Evolutionary conservation across 2,113 vertebrate genomes (phyloP).

Genomic region (Notechis scutatus): DNA sequence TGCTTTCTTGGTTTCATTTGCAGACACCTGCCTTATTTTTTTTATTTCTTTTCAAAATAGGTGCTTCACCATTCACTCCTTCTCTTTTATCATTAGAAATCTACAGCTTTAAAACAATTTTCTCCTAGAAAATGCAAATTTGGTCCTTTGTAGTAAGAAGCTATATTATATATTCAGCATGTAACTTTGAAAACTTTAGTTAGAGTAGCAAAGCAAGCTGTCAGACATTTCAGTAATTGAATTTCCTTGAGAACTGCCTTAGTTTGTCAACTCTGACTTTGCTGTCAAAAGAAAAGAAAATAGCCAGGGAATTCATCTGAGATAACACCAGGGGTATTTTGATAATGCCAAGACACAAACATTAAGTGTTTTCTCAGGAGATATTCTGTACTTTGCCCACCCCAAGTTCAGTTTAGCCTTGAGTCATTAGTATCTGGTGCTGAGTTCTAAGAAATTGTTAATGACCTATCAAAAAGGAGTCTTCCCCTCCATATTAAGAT

Average conservation of each 20-base stretch:
- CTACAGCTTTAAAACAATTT: constrained; percentile 62
- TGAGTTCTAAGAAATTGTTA: constrained; percentile 62
- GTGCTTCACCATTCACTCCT: constrained; percentile 50
- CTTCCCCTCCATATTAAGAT: constrained; percentile 64
- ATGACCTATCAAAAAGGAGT: constrained; percentile 64
- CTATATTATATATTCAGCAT: constrained; percentile 60
- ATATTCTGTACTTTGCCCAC: constrained; percentile 26
- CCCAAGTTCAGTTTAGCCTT: constrained; percentile 46
- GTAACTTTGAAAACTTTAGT: constrained; percentile 69
- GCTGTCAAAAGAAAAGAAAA: constrained; percentile 72
- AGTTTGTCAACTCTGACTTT: constrained; percentile 72
- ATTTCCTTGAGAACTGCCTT: constrained; percentile 72
- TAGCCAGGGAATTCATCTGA: constrained; percentile 68
- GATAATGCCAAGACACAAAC: constrained; percentile 62
- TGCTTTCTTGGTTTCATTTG: constrained; percentile 60
- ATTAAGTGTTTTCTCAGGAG: constrained; percentile 55
- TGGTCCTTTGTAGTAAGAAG: constrained; percentile 59
- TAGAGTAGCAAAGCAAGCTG: constrained; percentile 69
- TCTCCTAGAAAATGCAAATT: constrained; percentile 60
- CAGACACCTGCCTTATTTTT: constrained; percentile 57
- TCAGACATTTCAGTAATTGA: constrained; percentile 74
- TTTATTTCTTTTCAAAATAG: constrained; percentile 56
- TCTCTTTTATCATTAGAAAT: constrained; percentile 58
- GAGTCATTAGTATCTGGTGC: constrained; percentile 55
- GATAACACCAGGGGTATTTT: constrained; percentile 64